Base-by-base conservation (phyloP, 2,888 invertebrate genomes). In the Campaea margaritaria region DNA sequence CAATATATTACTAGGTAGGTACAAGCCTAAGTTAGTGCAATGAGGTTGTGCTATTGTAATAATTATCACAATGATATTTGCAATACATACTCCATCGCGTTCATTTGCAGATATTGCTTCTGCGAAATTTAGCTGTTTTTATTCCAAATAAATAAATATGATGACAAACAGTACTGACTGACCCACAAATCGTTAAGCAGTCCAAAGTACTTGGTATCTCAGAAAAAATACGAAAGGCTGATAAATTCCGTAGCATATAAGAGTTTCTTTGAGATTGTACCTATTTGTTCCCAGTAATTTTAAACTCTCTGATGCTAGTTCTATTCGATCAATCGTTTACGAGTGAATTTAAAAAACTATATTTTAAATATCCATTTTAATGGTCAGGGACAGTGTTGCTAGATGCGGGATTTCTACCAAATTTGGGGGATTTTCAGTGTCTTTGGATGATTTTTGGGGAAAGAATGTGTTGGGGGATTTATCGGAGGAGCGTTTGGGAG, bases 181-280 rank as follows among this genome's bases (percentile, higher is more conserved):
- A n/a, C n/a, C n/a, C n/a, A n/a, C n/a, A n/a, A n/a, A n/a, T n/a
- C 3, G 21, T 21, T 21, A 21, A 21, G 21, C 21, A 21, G 21
- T 21, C 21, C 5, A 21, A 21, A 21, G 21, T 21, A 21, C 21
- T 5, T 21, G 21, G 21, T 21, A 5, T 21, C 21, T 21, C 21
- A 2, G 21, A 21, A 21, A 21, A 21, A 3, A 21, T 5, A 21
- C 21, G 5, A 34, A 34, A 34, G 34, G 9, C 34, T 34, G 34
- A 34, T 34, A 34, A 34, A 11, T 34, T 11, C 34, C 34, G 34
- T 34, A 53, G 52, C 36, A 43, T 39, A 43, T 58, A 58, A 39
- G 31, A 12, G 13, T 58, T 38, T 27, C 14, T 4, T 21, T 31
- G 59, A 64, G 53, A 64, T 59, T 63, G 34, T 44, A 51, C 5